Evolutionary conservation across 2,113 vertebrate species (phyloP), one percentile per base, ranked within the genome.

Genomic region (Hydrolagus affinis): DNA sequence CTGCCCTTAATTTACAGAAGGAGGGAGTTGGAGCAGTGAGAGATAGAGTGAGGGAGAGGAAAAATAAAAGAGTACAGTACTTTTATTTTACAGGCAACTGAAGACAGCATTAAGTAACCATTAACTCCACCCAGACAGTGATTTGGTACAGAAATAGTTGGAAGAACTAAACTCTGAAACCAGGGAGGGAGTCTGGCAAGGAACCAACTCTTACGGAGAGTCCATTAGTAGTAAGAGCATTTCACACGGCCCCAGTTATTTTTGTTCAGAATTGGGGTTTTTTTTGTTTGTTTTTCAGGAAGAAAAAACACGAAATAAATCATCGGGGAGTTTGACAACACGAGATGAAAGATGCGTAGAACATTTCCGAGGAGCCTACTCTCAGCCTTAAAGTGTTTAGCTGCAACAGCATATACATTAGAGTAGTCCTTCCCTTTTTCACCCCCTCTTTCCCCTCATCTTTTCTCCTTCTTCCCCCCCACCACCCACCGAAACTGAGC

Each of bases 211-310:
- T 60, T 78, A 8, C 62, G 32, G 32, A 7, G 11, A 1, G 15
- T 30, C 60, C 60, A 66, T 21, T 21, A 32, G 62, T 32, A 68
- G 3, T 83, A 4, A 68, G 21, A 30, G 66, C 21, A 15, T 25
- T 83, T 83, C 78, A 83, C 78, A 83, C 66, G 28, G 62, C 62
- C 78, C 78, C 25, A 66, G 78, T 60, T 83, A 83, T 83, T 83
- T 83, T 83, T 32, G 78, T 83, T 66, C 60, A 66, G 28, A 83
- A 68, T 28, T n/a, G n/a, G 44, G 44, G 44, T 44, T 44, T 44
- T 44, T 44, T 44, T 44, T 44, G 44, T 44, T 44, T 44, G 1
- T 44, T 44, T 44, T 44, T 44, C 44, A 1, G 44, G 44, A 44
- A 44, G 6, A 44, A 6, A 11, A 0, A 66, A 68, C 21, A 66